A percentile compares a stretch with the other conserved stretches of the same genome.
Evolutionary conservation across 2,888 invertebrate genomes (phyloP).

Genomic region (Brachynemurus nebulosus): DNA sequence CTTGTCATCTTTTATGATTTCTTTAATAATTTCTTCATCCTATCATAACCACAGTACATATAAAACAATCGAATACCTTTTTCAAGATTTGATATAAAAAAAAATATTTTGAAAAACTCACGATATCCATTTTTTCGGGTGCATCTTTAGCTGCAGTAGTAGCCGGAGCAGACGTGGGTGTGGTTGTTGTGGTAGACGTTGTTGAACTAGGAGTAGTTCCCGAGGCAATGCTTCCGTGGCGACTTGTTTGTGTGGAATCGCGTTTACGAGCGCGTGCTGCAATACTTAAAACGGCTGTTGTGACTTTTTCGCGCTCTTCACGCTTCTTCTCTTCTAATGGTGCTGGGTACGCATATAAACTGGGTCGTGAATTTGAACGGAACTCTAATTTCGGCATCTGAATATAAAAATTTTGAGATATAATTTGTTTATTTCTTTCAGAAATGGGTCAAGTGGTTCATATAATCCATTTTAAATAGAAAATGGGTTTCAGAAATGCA

Average conservation of each 20-base stretch:
- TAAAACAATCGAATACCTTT: not conserved
- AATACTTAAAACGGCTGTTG: slow-evolving; percentile 93
- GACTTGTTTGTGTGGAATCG: slow-evolving; percentile 52
- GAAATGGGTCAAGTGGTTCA: too few species aligned
- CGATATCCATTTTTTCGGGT: slow-evolving; percentile 77
- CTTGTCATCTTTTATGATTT: slow-evolving; percentile 27
- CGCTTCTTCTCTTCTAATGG: slow-evolving; percentile 97
- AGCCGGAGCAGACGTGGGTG: not conserved
- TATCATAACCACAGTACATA: slow-evolving; percentile 1
- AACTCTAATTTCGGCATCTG: slow-evolving; percentile 86
- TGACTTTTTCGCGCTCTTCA: slow-evolving; percentile 93
- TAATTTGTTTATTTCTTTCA: too few species aligned
- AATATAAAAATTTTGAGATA: slow-evolving; percentile 7
- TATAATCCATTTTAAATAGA: too few species aligned
- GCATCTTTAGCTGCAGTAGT: slow-evolving; percentile 25
- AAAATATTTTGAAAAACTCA: slow-evolving; percentile 23
- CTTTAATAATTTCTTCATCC: slow-evolving; percentile 23
- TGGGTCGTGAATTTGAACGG: slow-evolving; percentile 86
- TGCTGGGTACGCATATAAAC: slow-evolving; percentile 92
- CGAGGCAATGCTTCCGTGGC: slow-evolving; percentile 26
- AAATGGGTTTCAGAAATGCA: too few species aligned
- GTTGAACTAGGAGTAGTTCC: slow-evolving; percentile 19
- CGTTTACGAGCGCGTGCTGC: slow-evolving; percentile 85
- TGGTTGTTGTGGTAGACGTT: slow-evolving; percentile 18
- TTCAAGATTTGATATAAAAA: not conserved